A percentile compares a stretch with the other conserved stretches of the same genome.
Evolutionary conservation across 2,797 vertebrate species (phyloP).

Genomic region (Columba guinea): DNA sequence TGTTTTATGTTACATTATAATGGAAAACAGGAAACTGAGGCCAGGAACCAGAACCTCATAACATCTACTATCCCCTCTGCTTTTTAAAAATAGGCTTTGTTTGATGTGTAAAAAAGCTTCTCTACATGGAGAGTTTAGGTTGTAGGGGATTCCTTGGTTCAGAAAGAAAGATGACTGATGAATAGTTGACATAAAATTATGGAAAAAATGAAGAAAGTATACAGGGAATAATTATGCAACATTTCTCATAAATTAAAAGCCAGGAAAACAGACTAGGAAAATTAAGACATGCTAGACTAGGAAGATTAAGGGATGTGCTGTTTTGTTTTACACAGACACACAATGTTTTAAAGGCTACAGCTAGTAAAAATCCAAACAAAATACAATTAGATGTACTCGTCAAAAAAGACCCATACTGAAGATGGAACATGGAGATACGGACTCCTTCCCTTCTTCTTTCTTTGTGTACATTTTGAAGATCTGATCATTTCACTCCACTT

Average conservation of each 20-base stretch:
- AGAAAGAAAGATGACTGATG: not conserved
- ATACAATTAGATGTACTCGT: not conserved
- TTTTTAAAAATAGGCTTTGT: not conserved
- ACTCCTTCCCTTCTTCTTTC: not conserved
- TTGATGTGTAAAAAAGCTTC: not conserved
- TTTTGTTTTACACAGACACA: not conserved
- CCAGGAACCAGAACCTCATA: not conserved
- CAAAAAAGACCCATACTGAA: not conserved
- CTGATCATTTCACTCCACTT: not conserved
- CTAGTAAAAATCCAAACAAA: not conserved
- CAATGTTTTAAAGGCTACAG: not conserved
- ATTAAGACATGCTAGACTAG: not conserved
- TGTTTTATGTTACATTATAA: not conserved
- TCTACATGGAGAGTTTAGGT: not conserved
- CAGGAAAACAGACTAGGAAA: not conserved
- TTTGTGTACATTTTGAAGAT: not conserved
- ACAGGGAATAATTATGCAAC: not conserved
- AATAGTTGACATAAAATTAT: not conserved
- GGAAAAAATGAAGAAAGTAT: not conserved
- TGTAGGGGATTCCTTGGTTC: not conserved
- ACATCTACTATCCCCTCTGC: not conserved
- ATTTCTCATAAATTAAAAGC: not conserved
- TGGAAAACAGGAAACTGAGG: not conserved
- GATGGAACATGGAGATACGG: not conserved
- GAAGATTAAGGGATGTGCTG: not conserved